Evolutionary conservation across 2,888 invertebrate genomes (phyloP).

Genomic region (Halictus ligatus): DNA sequence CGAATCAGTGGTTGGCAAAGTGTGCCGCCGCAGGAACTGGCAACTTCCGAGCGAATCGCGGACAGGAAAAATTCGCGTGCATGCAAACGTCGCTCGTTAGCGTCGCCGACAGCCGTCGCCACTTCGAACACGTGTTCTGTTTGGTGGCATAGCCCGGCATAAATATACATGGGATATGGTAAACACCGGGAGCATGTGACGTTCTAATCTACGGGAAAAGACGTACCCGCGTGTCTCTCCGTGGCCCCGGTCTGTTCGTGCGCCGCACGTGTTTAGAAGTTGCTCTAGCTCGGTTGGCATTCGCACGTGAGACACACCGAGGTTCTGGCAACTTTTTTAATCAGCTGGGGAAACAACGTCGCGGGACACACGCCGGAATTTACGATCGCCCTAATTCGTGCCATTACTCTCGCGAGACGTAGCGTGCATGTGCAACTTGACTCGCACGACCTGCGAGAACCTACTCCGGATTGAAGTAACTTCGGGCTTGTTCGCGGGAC

Average conservation of each 20-base stretch:
- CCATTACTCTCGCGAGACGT: slow-evolving; percentile 34
- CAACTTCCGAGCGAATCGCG: neutral
- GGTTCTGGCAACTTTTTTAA: slow-evolving; percentile 51
- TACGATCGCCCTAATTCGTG: slow-evolving; percentile 53
- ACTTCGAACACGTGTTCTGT: slow-evolving; percentile 62
- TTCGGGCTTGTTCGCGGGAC: slow-evolving; percentile 22
- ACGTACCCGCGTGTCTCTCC: neutral
- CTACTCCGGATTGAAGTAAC: slow-evolving; percentile 33
- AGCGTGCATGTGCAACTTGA: neutral
- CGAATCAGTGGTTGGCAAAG: neutral
- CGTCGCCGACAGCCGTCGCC: slow-evolving; percentile 45
- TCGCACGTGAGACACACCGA: slow-evolving; percentile 11
- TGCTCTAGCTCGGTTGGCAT: neutral
- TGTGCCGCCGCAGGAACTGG: neutral
- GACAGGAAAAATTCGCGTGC: slow-evolving; percentile 55
- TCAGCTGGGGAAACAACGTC: slow-evolving; percentile 33
- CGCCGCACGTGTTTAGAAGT: slow-evolving; percentile 21
- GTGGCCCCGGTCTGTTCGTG: slow-evolving; percentile 16
- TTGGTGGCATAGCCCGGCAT: slow-evolving; percentile 46
- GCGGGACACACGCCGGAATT: slow-evolving; percentile 19
- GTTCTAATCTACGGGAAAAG: slow-evolving; percentile 59
- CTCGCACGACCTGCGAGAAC: neutral
- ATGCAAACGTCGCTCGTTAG: slow-evolving; percentile 64
- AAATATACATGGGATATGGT: slow-evolving; percentile 74
- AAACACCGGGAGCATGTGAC: slow-evolving; percentile 68